phyloP scores from a whole-genome alignment of 1,140 invertebrate genomes.

The Calephelis virginiensis region DNA sequence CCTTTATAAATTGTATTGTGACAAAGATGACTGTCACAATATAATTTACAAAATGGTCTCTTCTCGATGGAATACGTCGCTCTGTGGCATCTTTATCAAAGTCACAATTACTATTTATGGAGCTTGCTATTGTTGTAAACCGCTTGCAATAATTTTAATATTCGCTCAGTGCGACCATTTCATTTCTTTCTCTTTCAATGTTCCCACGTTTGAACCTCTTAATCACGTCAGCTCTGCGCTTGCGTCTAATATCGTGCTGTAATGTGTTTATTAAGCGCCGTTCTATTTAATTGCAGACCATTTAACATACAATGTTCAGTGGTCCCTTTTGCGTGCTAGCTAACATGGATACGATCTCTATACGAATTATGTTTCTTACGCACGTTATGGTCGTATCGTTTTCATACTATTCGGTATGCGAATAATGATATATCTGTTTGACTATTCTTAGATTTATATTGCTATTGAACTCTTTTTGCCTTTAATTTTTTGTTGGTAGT shows the following conservation, averaged over 20 bases:
- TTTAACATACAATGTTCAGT: slow-evolving; percentile 70
- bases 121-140: slow-evolving; percentile 11
- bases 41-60: too few relatives aligned
- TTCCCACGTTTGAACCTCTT: slow-evolving; percentile 68
- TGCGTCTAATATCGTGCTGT: slow-evolving; percentile 68
- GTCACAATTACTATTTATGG: slow-evolving; percentile 2
- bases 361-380: slow-evolving; percentile 34
- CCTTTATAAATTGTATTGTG: too few relatives aligned
- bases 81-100: slow-evolving; percentile 8
- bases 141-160: slow-evolving; percentile 12
- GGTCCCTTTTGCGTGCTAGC: slow-evolving; percentile 53
- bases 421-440: slow-evolving; percentile 10
- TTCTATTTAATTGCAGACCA: slow-evolving; percentile 68
- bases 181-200: slow-evolving; percentile 36
- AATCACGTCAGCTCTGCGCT: slow-evolving; percentile 60
- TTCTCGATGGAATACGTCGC: neutral
- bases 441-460: neutral
- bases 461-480: neutral
- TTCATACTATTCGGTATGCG: slow-evolving; percentile 7
- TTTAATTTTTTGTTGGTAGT: too few relatives aligned
- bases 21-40: too few relatives aligned
- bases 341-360: slow-evolving; percentile 42
- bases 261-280: slow-evolving; percentile 75
- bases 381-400: slow-evolving; percentile 27
- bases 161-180: slow-evolving; percentile 19